Conservation (phyloP, 2,797 vertebrate species). For the Brotula barbata region DNA sequence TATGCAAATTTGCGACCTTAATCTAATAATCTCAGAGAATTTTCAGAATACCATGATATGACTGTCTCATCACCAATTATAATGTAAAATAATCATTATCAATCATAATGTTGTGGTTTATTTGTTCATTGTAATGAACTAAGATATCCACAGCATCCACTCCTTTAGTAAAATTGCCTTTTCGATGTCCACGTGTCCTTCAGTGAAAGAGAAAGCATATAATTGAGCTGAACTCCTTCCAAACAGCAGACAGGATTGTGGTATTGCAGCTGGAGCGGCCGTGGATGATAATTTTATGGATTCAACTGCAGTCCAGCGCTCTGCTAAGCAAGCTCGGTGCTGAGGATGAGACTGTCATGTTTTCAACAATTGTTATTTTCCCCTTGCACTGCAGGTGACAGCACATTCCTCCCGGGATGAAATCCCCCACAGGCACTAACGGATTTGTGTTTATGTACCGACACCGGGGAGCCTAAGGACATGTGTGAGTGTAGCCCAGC, state of each 20-base stretch:
- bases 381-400: slow-evolving; percentile 71
- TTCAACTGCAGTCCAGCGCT: slow-evolving; percentile 36
- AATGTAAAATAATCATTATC: too few relatives aligned
- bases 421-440: slow-evolving; percentile 54
- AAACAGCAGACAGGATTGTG: background rate
- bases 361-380: slow-evolving; percentile 75
- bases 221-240: slow-evolving; percentile 14
- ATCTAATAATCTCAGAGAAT: too few relatives aligned
- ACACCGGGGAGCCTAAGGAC: slow-evolving; percentile 66
- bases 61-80: too few relatives aligned
- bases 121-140: background rate
- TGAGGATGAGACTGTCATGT: slow-evolving; percentile 61
- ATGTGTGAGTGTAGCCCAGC: slow-evolving; percentile 59
- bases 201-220: background rate
- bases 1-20: too few relatives aligned
- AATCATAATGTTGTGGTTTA: too few relatives aligned
- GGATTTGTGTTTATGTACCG: slow-evolving; percentile 73
- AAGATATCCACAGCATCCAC: background rate
- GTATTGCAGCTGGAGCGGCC: slow-evolving; percentile 2
- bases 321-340: slow-evolving; percentile 40
- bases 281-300: slow-evolving; percentile 20
- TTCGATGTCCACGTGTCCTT: background rate
- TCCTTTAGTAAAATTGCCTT: background rate
- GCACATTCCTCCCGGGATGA: slow-evolving; percentile 71
- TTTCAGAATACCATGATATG: too few relatives aligned